Evolutionary conservation across 2,113 vertebrate genomes (phyloP).

Genomic region (Cebidichthys violaceus): DNA sequence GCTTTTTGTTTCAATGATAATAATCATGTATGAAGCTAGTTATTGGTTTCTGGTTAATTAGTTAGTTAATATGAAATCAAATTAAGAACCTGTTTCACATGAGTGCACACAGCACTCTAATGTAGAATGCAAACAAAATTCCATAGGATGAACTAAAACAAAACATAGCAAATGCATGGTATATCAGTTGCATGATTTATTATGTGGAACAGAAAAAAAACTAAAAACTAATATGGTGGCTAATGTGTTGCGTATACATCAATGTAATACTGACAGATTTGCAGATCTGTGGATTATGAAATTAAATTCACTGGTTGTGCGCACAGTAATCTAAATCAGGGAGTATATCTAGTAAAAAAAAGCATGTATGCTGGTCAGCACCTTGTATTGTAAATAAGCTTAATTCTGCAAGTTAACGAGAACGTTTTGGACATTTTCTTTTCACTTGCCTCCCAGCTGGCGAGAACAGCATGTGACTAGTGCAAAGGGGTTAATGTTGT

Average conservation of each 20-base stretch:
- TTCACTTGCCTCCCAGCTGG: constrained; percentile 2
- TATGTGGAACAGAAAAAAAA: not conserved
- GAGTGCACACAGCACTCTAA: not conserved
- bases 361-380: constrained; percentile 17
- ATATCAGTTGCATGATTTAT: not conserved
- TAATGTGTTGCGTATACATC: not conserved
- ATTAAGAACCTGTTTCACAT: constrained; percentile 23
- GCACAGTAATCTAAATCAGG: constrained; percentile 31
- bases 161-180: not conserved
- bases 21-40: constrained; percentile 5
- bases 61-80: constrained; percentile 13
- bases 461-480: not conserved
- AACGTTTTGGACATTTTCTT: constrained; percentile 18
- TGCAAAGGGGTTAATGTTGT: constrained; percentile 13
- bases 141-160: not conserved
- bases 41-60: constrained; percentile 2
- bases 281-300: constrained; percentile 35
- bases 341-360: constrained; percentile 36
- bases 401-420: constrained; percentile 6
- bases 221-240: not conserved
- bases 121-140: not conserved
- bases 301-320: constrained; percentile 26
- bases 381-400: constrained; percentile 15
- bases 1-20: constrained; percentile 19
- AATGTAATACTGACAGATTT: constrained; percentile 14